Evolutionary conservation across 2,113 vertebrate species (phyloP).

Genomic region (Oceanodroma tethys): DNA sequence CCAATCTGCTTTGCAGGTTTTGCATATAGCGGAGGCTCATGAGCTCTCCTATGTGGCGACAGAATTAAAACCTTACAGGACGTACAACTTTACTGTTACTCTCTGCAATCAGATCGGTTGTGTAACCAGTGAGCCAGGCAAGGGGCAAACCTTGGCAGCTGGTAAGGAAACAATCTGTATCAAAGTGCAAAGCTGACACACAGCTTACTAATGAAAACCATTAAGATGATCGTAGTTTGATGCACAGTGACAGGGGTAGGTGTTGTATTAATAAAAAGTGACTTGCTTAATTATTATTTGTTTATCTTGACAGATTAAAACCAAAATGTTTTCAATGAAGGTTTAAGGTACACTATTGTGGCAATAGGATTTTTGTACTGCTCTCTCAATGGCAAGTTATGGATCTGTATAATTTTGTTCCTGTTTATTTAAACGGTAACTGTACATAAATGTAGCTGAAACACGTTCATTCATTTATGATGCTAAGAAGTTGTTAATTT

Average conservation of each 20-base stretch:
- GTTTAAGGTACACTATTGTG: not conserved
- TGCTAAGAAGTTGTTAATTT: not conserved
- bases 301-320: slow-evolving; percentile 38
- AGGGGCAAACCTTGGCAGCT: slow-evolving; percentile 81
- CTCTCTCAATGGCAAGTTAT: not conserved
- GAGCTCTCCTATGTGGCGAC: slow-evolving; percentile 68
- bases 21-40: slow-evolving; percentile 72
- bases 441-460: not conserved
- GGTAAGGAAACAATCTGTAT: slow-evolving; percentile 72
- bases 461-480: not conserved
- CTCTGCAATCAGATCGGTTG: slow-evolving; percentile 86
- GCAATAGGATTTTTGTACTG: not conserved
- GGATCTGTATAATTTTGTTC: not conserved
- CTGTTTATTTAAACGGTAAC: not conserved
- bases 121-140: slow-evolving; percentile 75
- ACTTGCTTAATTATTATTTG: slow-evolving; percentile 48
- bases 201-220: not conserved
- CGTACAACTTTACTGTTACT: slow-evolving; percentile 84
- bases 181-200: not conserved
- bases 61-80: slow-evolving; percentile 79
- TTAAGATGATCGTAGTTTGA: slow-evolving; percentile 37
- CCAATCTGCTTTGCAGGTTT: slow-evolving; percentile 72
- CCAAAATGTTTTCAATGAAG: slow-evolving; percentile 11
- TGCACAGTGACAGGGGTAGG: not conserved
- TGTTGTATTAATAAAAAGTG: slow-evolving; percentile 32